A percentile compares a stretch with the other conserved stretches of the same genome.
Conservation (phyloP, 2,797 vertebrate species). For the Lerista edwardsae region DNA sequence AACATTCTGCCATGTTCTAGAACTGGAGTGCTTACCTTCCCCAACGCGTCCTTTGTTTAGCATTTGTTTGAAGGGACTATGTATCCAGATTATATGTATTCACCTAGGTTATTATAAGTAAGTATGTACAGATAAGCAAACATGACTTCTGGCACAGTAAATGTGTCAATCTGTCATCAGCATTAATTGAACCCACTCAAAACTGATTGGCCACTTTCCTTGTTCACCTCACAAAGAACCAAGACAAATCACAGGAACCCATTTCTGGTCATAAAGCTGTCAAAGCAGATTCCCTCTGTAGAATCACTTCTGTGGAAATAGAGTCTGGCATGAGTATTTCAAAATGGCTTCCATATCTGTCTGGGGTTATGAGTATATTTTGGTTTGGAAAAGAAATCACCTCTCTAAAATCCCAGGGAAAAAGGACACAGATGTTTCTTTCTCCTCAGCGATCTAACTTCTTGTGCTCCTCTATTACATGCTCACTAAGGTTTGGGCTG, state of each 20-base stretch:
- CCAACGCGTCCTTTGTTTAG: background rate
- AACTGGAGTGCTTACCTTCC: background rate
- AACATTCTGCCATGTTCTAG: background rate
- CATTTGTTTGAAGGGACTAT: background rate
- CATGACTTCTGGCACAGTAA: background rate
- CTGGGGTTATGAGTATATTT: background rate
- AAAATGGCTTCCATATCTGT: background rate
- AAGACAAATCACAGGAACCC: background rate
- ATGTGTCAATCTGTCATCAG: background rate
- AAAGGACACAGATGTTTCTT: conserved; percentile 25
- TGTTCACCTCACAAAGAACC: background rate
- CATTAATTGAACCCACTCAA: conserved; percentile 6
- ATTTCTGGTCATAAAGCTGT: background rate
- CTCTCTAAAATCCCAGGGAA: conserved; percentile 22
- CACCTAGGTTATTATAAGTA: background rate
- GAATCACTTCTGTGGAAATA: rapidly evolving
- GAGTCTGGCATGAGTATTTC: background rate
- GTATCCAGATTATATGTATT: background rate
- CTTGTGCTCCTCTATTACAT: background rate
- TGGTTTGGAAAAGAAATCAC: background rate
- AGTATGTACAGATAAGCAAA: conserved; percentile 8
- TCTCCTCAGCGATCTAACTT: conserved; percentile 26
- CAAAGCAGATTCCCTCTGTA: background rate
- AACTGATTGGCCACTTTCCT: background rate
- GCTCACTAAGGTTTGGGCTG: conserved; percentile 7